Base-by-base conservation (phyloP, 2,113 vertebrate genomes). In the Percina caprodes region DNA sequence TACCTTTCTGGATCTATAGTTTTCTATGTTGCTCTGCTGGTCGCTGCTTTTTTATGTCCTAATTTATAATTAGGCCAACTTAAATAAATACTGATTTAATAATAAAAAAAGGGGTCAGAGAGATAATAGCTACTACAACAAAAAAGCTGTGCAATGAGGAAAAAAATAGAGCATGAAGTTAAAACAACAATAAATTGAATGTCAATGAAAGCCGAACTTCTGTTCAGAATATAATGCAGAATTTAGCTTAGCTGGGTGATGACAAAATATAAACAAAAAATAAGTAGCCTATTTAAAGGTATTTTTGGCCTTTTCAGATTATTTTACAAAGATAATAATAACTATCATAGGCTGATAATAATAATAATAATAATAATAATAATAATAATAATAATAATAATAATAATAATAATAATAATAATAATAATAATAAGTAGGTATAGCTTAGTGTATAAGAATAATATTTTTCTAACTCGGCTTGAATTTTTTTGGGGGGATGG, bases 341-440 rank as follows among this genome's bases (percentile, higher is more conserved):
- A 59, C n/a, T 5, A 56, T 35, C 5, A 61, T 35, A 30, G 30
- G 30, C 30, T 73, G 18, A 13, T 55, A 21, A 55, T 23, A 39
- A 74, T 62, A 23, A 66, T 16, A 66, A 65, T 45, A 45, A 65
- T 24, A 39, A 10, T 3, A 52, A 58, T 13, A 19, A 60, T 26
- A 10, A 24, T 35, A 39, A 61, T 39, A 60, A 33, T 19, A 59
- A 26, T 30, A 58, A 58, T 24, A 56, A 56, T n/a, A 54, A 69
- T 35, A 21, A 19, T 21, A n/a, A 66, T 35, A 77, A 61, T n/a
- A 78, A 80, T 15, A 65, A 45, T 19, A 35, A 61, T 16, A 62
- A 65, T 11, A 62, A 65, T 11, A 30, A 4, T 19, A 74, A 54
- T n/a, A 35, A 4, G 3, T 54, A 42, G 11, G 10, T 10, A 0